phyloP scores from a whole-genome alignment of 2,888 invertebrate genomes.

The Melinopterus prodromus region DNA sequence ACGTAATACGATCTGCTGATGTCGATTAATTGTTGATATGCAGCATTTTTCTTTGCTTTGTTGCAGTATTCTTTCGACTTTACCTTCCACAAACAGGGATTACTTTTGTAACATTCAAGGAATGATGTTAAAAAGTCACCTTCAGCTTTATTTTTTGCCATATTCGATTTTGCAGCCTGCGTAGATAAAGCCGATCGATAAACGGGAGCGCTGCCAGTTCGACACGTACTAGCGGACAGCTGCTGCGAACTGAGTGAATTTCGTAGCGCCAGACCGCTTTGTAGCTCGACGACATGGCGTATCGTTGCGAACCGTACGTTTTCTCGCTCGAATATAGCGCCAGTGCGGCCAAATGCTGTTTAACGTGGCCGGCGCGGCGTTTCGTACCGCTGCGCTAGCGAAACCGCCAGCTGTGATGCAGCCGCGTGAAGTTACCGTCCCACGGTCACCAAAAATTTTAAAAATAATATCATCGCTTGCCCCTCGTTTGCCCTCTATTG shows the following conservation, averaged over 20 bases:
- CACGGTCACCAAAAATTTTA: too few relatives aligned
- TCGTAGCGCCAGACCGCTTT: not conserved
- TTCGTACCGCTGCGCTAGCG: too few relatives aligned
- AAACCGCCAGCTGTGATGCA: too few relatives aligned
- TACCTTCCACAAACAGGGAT: not conserved
- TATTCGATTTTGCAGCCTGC: not conserved
- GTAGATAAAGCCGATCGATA: not conserved
- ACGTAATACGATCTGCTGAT: not conserved
- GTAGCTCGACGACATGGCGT: too few relatives aligned
- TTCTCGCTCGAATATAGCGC: too few relatives aligned
- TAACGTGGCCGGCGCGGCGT: too few relatives aligned
- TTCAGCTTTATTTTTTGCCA: not conserved
- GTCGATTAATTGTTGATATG: not conserved
- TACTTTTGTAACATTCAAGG: not conserved
- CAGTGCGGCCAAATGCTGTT: too few relatives aligned
- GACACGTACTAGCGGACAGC: not conserved
- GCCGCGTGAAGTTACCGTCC: too few relatives aligned
- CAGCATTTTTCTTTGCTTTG: not conserved
- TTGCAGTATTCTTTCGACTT: not conserved
- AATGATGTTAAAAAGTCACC: not conserved
- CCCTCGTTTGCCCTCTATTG: too few relatives aligned
- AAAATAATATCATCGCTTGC: too few relatives aligned
- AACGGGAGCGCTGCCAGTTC: not conserved
- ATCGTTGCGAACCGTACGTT: too few relatives aligned
- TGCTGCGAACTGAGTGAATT: not conserved